Evolutionary conservation across 2,797 vertebrate species (phyloP).

Genomic region (Malurus leucopterus): DNA sequence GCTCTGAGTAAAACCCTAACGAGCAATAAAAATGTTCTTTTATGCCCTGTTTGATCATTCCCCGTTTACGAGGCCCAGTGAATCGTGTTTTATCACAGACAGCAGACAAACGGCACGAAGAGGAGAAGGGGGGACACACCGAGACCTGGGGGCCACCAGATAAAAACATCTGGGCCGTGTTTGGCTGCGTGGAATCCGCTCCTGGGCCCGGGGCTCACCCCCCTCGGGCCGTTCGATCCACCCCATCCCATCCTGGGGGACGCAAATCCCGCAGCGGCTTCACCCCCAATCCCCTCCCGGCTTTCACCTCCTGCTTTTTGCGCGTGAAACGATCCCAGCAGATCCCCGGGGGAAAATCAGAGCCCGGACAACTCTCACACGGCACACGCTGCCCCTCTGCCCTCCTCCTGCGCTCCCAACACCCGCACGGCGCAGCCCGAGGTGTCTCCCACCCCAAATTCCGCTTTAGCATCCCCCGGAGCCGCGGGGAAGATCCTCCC

Average conservation of each 20-base stretch:
- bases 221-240: rapidly evolving
- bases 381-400: neutral
- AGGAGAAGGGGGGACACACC: neutral
- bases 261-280: neutral
- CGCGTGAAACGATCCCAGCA: rapidly evolving
- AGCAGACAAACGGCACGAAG: neutral
- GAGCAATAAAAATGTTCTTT: neutral
- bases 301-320: neutral
- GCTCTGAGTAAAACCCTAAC: neutral
- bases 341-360: rapidly evolving
- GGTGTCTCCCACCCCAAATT: neutral
- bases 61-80: neutral
- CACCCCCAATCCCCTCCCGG: rapidly evolving
- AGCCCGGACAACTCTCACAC: rapidly evolving
- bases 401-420: neutral
- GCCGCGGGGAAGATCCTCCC: neutral
- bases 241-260: rapidly evolving
- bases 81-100: neutral
- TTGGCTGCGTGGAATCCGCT: neutral
- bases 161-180: neutral
- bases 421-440: neutral
- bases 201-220: neutral
- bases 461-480: neutral
- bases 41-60: neutral
- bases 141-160: neutral